These are phyloP conservation scores for Uloborus diversus DNA, from an alignment of 1,140 invertebrate genomes.

Conservation along the genomic window DNA sequence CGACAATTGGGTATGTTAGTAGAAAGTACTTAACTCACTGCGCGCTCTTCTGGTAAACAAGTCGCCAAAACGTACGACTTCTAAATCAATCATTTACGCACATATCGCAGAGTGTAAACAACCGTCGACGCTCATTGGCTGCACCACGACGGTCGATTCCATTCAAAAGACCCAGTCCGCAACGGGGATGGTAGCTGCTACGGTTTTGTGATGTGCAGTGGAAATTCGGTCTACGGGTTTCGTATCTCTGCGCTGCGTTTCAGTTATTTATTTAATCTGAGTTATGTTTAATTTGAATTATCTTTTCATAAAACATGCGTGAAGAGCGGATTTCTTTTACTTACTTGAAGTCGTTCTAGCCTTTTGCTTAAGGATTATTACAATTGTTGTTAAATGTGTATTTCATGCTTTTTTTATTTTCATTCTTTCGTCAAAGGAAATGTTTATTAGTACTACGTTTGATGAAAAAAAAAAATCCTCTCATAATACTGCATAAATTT, in stretches of 20 bases:
- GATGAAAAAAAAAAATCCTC: too few relatives aligned
- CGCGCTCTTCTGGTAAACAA: conserved; percentile 47
- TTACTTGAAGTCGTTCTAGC: too few relatives aligned
- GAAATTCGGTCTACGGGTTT: background rate
- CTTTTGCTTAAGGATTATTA: too few relatives aligned
- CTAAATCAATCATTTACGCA: conserved; percentile 57
- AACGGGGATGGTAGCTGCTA: conserved; percentile 17
- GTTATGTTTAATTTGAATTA: too few relatives aligned
- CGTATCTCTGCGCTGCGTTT: background rate
- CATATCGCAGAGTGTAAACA: conserved; percentile 56
- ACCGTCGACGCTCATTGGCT: conserved; percentile 53
- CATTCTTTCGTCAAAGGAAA: too few relatives aligned
- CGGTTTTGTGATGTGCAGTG: background rate
- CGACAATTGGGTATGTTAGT: conserved; percentile 29
- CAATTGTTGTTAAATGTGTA: too few relatives aligned
- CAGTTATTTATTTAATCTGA: too few relatives aligned
- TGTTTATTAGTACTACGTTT: too few relatives aligned
- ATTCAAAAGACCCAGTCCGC: conserved; percentile 26
- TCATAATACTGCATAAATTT: too few relatives aligned
- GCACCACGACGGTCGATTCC: conserved; percentile 26
- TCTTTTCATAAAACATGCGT: too few relatives aligned
- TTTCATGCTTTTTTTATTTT: too few relatives aligned
- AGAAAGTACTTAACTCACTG: conserved; percentile 32
- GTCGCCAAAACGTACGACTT: conserved; percentile 51
- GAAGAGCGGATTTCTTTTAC: too few relatives aligned